A percentile compares a stretch with the other conserved stretches of the same genome.
These are phyloP conservation scores for Drosophila anomalata DNA, from an alignment of 2,888 invertebrate species.

Conservation along the genomic window DNA sequence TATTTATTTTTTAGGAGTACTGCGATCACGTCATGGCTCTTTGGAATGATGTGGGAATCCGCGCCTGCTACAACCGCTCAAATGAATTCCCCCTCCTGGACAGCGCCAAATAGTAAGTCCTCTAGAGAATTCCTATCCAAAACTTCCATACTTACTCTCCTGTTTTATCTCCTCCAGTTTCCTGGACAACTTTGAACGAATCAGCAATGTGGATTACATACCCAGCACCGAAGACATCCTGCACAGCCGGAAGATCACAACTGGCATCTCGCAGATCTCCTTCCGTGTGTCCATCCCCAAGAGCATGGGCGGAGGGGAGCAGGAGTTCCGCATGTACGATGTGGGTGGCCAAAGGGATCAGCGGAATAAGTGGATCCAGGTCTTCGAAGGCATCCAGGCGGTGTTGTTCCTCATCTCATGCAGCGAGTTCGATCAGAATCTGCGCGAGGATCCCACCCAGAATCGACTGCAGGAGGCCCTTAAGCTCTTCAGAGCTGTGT, in stretches of 20 bases:
- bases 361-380: constrained; percentile 93
- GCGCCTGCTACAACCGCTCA: constrained; percentile 88
- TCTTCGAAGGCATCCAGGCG: constrained; percentile 92
- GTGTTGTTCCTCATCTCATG: constrained; percentile 92
- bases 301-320: constrained; percentile 88
- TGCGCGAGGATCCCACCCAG: constrained; percentile 88
- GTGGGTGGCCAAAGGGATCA: constrained; percentile 93
- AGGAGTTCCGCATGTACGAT: constrained; percentile 92
- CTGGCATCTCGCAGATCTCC: constrained; percentile 90
- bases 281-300: constrained; percentile 89
- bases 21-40: constrained; percentile 87
- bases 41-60: constrained; percentile 90
- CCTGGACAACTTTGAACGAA: constrained; percentile 88
- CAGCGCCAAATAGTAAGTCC: constrained; percentile 92
- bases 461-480: constrained; percentile 90
- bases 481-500: constrained; percentile 89
- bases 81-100: constrained; percentile 92
- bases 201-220: constrained; percentile 87
- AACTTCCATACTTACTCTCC: neutral
- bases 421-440: constrained; percentile 91
- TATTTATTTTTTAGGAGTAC: constrained; percentile 86
- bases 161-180: constrained; percentile 86
- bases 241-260: constrained; percentile 89
- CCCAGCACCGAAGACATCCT: constrained; percentile 91
- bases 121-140: neutral